Evolutionary conservation across 2,888 invertebrate genomes (phyloP), one percentile per base, ranked within the genome.

Genomic region (Agrilus biguttatus): DNA sequence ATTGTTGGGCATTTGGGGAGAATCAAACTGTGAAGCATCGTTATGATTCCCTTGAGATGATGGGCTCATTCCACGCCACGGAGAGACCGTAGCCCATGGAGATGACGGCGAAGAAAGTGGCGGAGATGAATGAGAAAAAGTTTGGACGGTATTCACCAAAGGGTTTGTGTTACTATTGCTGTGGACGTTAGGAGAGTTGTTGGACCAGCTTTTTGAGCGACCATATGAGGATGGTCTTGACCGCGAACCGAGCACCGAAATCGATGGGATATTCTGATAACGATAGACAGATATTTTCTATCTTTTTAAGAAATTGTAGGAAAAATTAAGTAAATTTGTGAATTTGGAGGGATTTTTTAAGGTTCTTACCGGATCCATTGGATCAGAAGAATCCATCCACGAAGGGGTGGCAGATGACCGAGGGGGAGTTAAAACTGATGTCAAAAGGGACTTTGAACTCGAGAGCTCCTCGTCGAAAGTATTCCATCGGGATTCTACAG

Each of bases 171-270:
- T 48, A 23, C 14, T 12, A 19, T 17, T 17, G 4, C 3, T 17
- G 17, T 33, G 10, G 51, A 41, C 19, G 17, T 17, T 17, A 4
- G 17, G 54, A 53, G 42, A 36, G 43, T 35, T 40, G 33, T 58
- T 57, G 17, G 62, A 56, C 71, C 72, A 72, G 36, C 68, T 65
- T 51, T 68, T 70, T 2, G 71, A 69, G 46, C 73, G 60, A 1
- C 72, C 73, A 51, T 69, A 73, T 19, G 67, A 69, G 1, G 68
- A 64, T 2, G 71, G 65, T 44, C 70, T 56, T 3, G 63, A 59
- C 37, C 67, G 53, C 2, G 61, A 55, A 10, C 64, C 65, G 33
- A 14, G 36, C n/a, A 17, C 36, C n/a, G 36, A 36, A 14, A 17
- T 3, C 10, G 17, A 36, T 17, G 14, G 36, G 1, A 36, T 36